Evolutionary conservation across 2,113 vertebrate species (phyloP).

Genomic region (Centropristis striata): DNA sequence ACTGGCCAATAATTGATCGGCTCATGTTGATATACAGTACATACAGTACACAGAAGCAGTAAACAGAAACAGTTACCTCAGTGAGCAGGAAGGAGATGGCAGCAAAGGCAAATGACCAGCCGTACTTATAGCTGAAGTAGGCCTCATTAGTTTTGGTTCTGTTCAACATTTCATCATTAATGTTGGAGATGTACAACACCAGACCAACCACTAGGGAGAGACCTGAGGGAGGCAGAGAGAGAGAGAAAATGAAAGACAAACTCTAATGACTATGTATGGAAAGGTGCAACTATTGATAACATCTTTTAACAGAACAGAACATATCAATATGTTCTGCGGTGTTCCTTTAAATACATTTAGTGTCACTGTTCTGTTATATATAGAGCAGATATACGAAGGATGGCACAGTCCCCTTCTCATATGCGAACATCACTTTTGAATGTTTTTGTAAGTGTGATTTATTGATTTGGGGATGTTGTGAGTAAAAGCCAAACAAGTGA

Average conservation of each 20-base stretch:
- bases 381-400: too few species aligned
- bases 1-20: too few species aligned
- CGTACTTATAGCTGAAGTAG: slow-evolving; percentile 93
- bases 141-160: slow-evolving; percentile 91
- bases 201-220: slow-evolving; percentile 93
- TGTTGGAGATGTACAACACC: slow-evolving; percentile 95
- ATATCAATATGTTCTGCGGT: background rate
- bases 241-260: background rate
- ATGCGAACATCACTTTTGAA: too few species aligned
- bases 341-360: background rate
- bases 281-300: background rate
- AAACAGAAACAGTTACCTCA: slow-evolving; percentile 85
- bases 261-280: background rate
- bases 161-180: slow-evolving; percentile 94
- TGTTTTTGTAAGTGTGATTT: too few species aligned
- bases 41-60: too few species aligned
- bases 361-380: too few species aligned
- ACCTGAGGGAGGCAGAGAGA: slow-evolving; percentile 79
- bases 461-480: background rate
- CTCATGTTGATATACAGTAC: too few species aligned
- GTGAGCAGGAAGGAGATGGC: slow-evolving; percentile 94
- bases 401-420: too few species aligned
- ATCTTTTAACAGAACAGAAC: background rate
- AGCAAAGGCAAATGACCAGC: slow-evolving; percentile 94
- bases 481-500: background rate